These are phyloP conservation scores for Macquaria ambigua DNA, from an alignment of 2,113 vertebrate genomes.

Conservation along the genomic window DNA sequence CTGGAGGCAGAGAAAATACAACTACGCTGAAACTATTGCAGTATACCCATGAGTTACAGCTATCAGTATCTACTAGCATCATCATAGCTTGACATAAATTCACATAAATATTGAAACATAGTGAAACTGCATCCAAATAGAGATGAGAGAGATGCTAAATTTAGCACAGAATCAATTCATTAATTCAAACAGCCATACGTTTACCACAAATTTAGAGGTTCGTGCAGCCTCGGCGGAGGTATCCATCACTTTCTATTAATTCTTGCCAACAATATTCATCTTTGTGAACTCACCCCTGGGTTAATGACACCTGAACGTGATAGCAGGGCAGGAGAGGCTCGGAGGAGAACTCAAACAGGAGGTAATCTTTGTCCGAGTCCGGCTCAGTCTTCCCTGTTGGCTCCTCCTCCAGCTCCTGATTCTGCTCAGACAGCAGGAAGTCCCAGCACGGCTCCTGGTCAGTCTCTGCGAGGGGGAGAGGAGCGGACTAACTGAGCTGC, in stretches of 20 bases:
- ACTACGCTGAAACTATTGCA: not conserved
- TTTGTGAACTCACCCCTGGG: conserved; percentile 90
- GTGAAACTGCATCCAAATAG: not conserved
- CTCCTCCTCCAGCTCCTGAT: conserved; percentile 86
- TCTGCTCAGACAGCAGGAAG: conserved; percentile 90
- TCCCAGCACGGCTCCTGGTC: conserved; percentile 92
- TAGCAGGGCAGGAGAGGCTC: conserved; percentile 95
- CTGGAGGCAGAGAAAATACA: not conserved
- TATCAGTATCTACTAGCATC: not conserved
- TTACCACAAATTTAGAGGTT: not conserved
- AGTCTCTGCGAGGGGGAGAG: conserved; percentile 85
- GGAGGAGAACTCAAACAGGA: conserved; percentile 96
- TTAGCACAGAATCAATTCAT: not conserved
- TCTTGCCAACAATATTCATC: not conserved
- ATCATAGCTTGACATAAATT: not conserved
- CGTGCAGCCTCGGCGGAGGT: not conserved
- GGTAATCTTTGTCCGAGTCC: conserved; percentile 87
- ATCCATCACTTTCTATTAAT: not conserved
- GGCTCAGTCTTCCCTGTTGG: conserved; percentile 85
- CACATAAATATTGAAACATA: not conserved
- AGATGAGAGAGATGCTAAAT: not conserved
- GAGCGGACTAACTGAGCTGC: not conserved
- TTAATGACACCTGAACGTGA: conserved; percentile 94
- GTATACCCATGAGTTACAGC: not conserved
- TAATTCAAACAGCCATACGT: not conserved